Percentiles rank a stretch among this genome's conserved stretches.
phyloP scores from a whole-genome alignment of 2,113 vertebrate species.

The Bubo scandiacus region DNA sequence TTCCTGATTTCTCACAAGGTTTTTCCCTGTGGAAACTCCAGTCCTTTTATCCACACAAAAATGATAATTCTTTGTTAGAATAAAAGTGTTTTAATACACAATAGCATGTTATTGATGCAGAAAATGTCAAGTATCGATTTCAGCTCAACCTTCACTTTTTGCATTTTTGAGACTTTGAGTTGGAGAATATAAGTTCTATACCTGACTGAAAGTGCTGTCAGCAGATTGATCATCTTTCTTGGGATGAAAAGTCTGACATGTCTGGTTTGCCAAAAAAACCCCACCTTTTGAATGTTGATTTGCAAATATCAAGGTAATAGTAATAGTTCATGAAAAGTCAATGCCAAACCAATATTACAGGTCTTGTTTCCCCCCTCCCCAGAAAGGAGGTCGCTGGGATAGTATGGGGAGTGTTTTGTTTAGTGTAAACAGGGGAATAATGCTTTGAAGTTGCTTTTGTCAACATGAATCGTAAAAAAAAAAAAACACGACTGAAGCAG shows the following conservation, averaged over 20 bases:
- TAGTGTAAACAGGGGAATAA: constrained; percentile 31
- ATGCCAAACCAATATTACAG: neutral
- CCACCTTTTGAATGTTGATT: neutral
- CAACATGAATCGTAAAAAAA: neutral
- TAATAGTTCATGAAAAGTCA: neutral
- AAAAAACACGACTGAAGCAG: neutral
- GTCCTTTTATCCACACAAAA: neutral
- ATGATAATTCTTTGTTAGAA: neutral
- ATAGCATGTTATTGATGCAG: neutral
- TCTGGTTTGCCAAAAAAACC: neutral
- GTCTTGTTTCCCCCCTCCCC: neutral
- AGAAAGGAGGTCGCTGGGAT: constrained; percentile 24
- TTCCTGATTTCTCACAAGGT: neutral
- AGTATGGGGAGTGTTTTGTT: constrained; percentile 44
- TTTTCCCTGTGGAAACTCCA: neutral
- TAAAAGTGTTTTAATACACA: neutral
- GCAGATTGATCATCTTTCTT: neutral
- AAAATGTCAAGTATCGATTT: neutral
- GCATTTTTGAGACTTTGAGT: neutral
- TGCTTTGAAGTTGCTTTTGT: constrained; percentile 64
- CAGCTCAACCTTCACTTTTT: neutral
- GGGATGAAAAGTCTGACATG: neutral
- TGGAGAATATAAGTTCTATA: neutral
- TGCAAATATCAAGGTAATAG: neutral
- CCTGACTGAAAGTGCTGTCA: neutral